Evolutionary conservation across 2,797 vertebrate species (phyloP).

Genomic region (Sebastes alutus): DNA sequence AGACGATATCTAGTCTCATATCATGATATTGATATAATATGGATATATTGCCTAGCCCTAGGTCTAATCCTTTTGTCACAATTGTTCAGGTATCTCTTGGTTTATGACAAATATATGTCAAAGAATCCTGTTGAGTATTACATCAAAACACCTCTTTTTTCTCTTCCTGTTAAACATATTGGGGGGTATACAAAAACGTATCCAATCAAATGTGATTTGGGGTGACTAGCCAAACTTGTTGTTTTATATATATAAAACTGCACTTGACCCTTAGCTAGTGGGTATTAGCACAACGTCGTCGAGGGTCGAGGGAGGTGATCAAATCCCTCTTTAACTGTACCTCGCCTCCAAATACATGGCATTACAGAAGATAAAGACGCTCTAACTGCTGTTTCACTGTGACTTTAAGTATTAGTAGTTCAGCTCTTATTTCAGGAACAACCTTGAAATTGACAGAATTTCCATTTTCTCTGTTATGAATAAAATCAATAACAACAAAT

Average conservation of each 20-base stretch:
- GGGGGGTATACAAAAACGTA: background rate
- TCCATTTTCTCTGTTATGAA: background rate
- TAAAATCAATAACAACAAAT: constrained; percentile 24
- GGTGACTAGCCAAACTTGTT: background rate
- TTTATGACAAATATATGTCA: background rate
- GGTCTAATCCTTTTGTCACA: background rate
- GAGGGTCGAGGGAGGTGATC: background rate
- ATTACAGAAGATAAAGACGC: background rate
- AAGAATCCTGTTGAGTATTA: background rate
- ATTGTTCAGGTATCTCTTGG: background rate
- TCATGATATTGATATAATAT: too few species aligned
- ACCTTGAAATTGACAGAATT: background rate
- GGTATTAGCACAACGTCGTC: background rate
- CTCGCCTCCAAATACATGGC: background rate
- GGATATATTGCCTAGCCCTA: background rate
- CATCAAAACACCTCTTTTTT: background rate
- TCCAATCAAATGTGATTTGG: background rate
- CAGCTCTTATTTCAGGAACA: background rate
- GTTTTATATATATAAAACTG: background rate
- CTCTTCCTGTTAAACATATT: background rate
- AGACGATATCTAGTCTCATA: too few species aligned
- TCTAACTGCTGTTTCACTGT: background rate
- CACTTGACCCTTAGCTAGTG: background rate
- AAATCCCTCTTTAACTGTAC: background rate
- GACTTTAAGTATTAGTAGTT: background rate